These are phyloP conservation scores for Metallyticus violacea DNA, from an alignment of 2,888 invertebrate species.

Conservation along the genomic window DNA sequence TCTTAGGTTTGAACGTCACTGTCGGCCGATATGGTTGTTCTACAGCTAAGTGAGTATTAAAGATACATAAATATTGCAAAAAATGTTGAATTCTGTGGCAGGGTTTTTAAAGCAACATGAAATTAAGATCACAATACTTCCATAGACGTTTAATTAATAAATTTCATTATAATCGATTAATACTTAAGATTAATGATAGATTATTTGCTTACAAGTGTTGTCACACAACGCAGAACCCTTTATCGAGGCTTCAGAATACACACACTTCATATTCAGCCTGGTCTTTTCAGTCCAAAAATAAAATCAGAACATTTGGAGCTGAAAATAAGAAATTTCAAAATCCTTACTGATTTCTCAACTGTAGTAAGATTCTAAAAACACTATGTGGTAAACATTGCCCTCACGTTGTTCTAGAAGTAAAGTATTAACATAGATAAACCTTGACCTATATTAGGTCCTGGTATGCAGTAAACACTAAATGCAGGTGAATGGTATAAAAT, in stretches of 20 bases:
- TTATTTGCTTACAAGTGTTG: neutral
- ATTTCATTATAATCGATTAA: neutral
- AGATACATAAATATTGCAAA: too few species aligned
- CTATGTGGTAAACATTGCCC: too few species aligned
- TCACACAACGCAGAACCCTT: neutral
- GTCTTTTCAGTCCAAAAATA: too few species aligned
- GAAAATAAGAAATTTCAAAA: neutral
- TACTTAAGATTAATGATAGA: neutral
- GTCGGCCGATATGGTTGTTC: too few species aligned
- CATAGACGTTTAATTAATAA: neutral
- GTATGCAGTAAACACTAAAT: neutral
- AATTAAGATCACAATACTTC: neutral
- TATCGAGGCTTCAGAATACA: neutral
- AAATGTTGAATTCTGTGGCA: too few species aligned
- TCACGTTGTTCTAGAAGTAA: too few species aligned
- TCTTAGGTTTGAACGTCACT: too few species aligned
- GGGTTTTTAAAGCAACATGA: neutral
- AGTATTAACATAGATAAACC: too few species aligned
- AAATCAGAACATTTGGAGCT: neutral
- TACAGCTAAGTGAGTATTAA: too few species aligned
- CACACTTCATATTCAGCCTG: neutral
- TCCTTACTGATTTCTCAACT: neutral
- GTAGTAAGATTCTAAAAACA: too few species aligned
- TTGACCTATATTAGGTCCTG: neutral
- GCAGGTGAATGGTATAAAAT: neutral